Percentiles rank a stretch among this genome's conserved stretches.
phyloP scores from a whole-genome alignment of 2,888 invertebrate species.

The Tortrix viridana region DNA sequence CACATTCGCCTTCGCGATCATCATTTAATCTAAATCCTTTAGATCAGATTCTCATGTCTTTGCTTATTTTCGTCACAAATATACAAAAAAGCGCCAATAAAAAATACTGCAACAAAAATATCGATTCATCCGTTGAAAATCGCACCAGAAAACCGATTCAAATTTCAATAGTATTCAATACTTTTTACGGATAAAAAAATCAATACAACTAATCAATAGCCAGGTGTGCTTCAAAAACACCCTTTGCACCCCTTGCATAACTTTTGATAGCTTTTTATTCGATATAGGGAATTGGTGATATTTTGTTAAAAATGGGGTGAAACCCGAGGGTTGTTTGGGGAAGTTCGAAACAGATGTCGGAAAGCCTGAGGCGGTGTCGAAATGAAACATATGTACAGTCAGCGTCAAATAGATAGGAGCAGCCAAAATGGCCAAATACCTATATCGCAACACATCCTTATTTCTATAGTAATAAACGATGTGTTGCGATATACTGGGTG shows the following conservation, averaged over 20 bases:
- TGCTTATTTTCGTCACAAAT: too few relatives aligned
- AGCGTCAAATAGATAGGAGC: too few relatives aligned
- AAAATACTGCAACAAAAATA: neutral
- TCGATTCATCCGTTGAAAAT: constrained; percentile 4
- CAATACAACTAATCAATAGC: constrained; percentile 31
- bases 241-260: constrained; percentile 26
- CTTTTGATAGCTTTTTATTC: constrained; percentile 1
- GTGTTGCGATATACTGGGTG: too few relatives aligned
- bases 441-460: too few relatives aligned
- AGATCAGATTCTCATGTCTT: too few relatives aligned
- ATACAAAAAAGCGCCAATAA: neutral
- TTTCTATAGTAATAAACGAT: too few relatives aligned
- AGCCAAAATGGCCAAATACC: too few relatives aligned
- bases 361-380: too few relatives aligned
- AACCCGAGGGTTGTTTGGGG: neutral
- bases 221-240: constrained; percentile 17
- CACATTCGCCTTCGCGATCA: too few relatives aligned
- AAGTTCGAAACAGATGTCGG: neutral
- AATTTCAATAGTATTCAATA: neutral
- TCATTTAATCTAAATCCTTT: too few relatives aligned
- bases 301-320: constrained; percentile 21
- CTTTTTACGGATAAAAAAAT: constrained; percentile 15
- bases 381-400: too few relatives aligned
- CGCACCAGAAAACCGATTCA: constrained; percentile 2
- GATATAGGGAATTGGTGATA: constrained; percentile 26